Conservation (phyloP, 2,888 invertebrate genomes). For the Lordiphosa andalusiaca region DNA sequence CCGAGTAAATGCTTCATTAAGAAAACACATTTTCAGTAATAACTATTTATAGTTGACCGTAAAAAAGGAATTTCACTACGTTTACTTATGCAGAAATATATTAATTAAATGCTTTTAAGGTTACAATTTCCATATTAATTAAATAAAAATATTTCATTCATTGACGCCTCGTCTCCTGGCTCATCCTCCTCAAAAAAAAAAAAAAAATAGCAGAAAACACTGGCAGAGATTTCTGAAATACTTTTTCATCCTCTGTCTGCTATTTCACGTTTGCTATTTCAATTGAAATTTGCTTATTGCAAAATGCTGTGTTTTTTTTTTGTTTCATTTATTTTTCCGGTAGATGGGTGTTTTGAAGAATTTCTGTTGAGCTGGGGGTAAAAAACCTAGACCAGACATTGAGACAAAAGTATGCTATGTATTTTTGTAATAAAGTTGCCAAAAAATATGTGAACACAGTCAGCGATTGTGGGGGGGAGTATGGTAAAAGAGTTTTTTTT, state of each 20-base stretch:
- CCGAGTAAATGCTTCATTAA: too few relatives aligned
- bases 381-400: constrained; percentile 43
- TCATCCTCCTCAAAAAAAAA: not conserved
- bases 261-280: constrained; percentile 65
- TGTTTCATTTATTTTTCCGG: constrained; percentile 30
- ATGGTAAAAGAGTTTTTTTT: not conserved
- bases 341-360: constrained; percentile 47
- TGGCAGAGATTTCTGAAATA: constrained; percentile 48
- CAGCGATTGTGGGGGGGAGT: not conserved
- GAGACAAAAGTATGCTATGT: constrained; percentile 54
- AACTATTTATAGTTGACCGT: too few relatives aligned
- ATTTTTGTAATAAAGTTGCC: constrained; percentile 65
- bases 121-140: constrained; percentile 15
- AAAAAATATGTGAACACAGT: constrained; percentile 40
- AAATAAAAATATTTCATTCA: not conserved
- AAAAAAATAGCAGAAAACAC: constrained; percentile 30
- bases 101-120: too few relatives aligned
- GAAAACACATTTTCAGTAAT: too few relatives aligned
- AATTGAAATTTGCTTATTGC: constrained; percentile 71
- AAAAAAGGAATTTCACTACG: too few relatives aligned
- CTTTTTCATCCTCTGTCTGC: constrained; percentile 24
- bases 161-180: not conserved
- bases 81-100: too few relatives aligned
- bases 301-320: constrained; percentile 58
- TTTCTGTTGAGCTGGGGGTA: constrained; percentile 36